Evolutionary conservation across 2,888 invertebrate genomes (phyloP).

Genomic region (Lottia gigantea): DNA sequence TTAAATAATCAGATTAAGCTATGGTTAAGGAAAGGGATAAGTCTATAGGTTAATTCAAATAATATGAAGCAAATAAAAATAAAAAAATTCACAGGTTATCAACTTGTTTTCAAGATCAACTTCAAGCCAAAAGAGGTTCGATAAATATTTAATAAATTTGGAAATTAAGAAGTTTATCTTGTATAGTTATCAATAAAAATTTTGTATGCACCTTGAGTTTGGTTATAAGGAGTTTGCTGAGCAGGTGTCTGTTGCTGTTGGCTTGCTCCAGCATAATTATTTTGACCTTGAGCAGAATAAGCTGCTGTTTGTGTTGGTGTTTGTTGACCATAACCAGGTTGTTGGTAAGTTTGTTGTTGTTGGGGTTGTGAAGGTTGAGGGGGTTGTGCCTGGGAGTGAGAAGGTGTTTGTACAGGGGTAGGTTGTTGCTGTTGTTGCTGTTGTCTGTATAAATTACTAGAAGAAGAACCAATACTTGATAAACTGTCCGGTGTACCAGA

Average conservation of each 20-base stretch:
- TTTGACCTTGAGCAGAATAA: conserved; percentile 22
- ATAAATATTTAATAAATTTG: no score
- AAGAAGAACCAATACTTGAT: conserved; percentile 58
- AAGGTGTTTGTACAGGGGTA: conserved; percentile 21
- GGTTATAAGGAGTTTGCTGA: conserved; percentile 8
- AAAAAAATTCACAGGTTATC: no score
- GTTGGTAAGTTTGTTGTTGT: conserved; percentile 18
- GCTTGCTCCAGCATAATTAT: conserved; percentile 12
- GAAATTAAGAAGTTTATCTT: no score
- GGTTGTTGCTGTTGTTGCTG: conserved; percentile 30
- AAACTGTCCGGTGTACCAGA: conserved; percentile 63
- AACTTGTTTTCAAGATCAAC: no score
- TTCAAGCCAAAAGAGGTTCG: no score
- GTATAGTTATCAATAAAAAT: no score
- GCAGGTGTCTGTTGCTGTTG: conserved; percentile 11
- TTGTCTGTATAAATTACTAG: conserved; percentile 37
- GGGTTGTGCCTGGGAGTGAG: conserved; percentile 15
- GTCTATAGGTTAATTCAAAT: no score
- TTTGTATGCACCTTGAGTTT: not conserved
- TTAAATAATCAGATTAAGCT: no score
- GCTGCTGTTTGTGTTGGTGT: conserved; percentile 20
- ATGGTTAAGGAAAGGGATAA: no score
- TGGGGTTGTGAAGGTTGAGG: conserved; percentile 25
- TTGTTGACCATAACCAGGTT: conserved; percentile 7
- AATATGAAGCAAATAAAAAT: no score